A percentile compares a stretch with the other conserved stretches of the same genome.
Conservation (phyloP, 2,113 vertebrate species). For the Shinisaurus crocodilurus region DNA sequence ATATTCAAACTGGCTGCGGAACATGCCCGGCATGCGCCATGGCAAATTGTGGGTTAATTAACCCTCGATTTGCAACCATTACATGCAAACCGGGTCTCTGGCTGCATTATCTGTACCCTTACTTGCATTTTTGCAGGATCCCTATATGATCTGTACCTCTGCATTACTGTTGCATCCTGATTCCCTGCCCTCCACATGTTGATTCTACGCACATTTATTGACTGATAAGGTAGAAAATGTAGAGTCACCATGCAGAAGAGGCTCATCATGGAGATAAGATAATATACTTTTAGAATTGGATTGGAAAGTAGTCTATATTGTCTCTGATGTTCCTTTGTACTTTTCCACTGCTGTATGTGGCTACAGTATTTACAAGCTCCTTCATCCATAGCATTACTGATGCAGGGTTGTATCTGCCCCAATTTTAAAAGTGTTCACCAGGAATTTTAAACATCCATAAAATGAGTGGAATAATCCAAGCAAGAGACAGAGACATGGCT, state of each 20-base stretch:
- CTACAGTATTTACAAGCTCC: background rate
- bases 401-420: background rate
- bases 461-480: background rate
- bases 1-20: no score
- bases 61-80: no score
- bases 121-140: background rate
- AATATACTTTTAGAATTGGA: background rate
- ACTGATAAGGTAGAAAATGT: background rate
- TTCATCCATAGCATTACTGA: background rate
- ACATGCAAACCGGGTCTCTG: background rate
- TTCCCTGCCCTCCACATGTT: background rate
- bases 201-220: background rate
- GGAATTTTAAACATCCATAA: conserved; percentile 1
- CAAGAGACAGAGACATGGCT: background rate
- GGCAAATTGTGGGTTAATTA: no score
- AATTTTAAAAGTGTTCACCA: background rate
- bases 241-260: conserved; percentile 20
- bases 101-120: background rate
- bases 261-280: conserved; percentile 13
- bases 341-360: background rate
- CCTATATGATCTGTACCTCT: background rate
- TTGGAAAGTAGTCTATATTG: conserved; percentile 21
- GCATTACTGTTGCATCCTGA: background rate
- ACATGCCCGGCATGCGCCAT: no score
- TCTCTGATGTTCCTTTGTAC: background rate